Evolutionary conservation across 2,113 vertebrate genomes (phyloP), one percentile per base, ranked within the genome.

Genomic region (Chrysochloris asiatica): DNA sequence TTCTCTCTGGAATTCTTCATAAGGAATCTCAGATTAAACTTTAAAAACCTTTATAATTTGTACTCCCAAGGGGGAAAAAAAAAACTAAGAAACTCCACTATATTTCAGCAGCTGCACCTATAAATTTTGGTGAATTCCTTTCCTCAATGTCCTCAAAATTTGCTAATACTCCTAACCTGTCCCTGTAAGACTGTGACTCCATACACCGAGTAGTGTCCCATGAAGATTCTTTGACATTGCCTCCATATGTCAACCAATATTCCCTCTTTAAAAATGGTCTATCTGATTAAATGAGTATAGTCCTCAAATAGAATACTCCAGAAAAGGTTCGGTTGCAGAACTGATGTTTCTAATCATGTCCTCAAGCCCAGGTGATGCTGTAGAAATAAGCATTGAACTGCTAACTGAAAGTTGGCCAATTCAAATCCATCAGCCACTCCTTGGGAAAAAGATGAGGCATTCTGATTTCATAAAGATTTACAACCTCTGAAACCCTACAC

Each of bases 1-100:
- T 75, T 86, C 2, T 80, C 4, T 69, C 50, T 75, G 12, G 26
- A 83, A 89, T 26, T 54, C 89, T 86, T 93, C 33, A 9, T 72
- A 83, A 90, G 9, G 4, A 47, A 50, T 75, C 5, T 83, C 22
- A 83, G 26, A 79, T 80, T 61, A 33, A 36, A 69, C 14, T 89
- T 78, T 83, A 13, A 73, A 86, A 79, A 21, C 56, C 10, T 33
- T 1, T n/a, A 54, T 82, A 85, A 78, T 33, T 56, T 77, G 26
- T 8, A 82, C n/a, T 88, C 43, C 47, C n/a, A 82, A 79, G 16
- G 12, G 8, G 88, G 45, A 24, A 41, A 78, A 82, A 59, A 19
- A 76, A 85, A 88, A 28, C 41, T n/a, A 47, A 78, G 59, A 38
- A 88, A 91, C n/a, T 4, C 45, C 6, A 67, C 45, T 6, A 38